Evolutionary conservation across 1,140 invertebrate species (phyloP).

Genomic region (Pseudomyrmex sp.): DNA sequence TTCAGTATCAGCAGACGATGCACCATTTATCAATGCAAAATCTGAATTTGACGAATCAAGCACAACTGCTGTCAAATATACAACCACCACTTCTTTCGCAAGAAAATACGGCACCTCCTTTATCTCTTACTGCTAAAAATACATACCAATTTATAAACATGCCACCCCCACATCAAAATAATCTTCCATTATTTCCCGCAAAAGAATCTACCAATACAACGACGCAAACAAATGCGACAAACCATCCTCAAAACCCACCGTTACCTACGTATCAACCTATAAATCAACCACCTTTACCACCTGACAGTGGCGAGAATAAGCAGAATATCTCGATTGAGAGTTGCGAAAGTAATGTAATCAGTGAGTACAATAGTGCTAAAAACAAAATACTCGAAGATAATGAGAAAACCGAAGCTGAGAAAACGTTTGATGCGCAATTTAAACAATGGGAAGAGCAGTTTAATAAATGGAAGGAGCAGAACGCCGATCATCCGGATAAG

Average conservation of each 20-base stretch:
- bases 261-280: slow-evolving; percentile 78
- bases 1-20: slow-evolving; percentile 87
- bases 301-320: slow-evolving; percentile 71
- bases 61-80: slow-evolving; percentile 78
- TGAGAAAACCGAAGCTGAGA: slow-evolving; percentile 89
- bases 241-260: slow-evolving; percentile 74
- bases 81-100: slow-evolving; percentile 82
- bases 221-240: slow-evolving; percentile 70
- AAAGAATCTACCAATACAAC: slow-evolving; percentile 67
- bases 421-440: slow-evolving; percentile 92
- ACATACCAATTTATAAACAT: slow-evolving; percentile 76
- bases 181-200: slow-evolving; percentile 80
- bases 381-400: slow-evolving; percentile 81
- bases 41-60: slow-evolving; percentile 75
- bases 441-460: slow-evolving; percentile 94
- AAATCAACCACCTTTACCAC: slow-evolving; percentile 84
- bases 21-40: slow-evolving; percentile 84
- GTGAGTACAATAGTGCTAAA: slow-evolving; percentile 76
- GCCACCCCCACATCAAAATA: slow-evolving; percentile 82
- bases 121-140: slow-evolving; percentile 77
- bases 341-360: slow-evolving; percentile 67
- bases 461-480: slow-evolving; percentile 93
- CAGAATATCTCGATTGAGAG: slow-evolving; percentile 56
- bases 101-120: slow-evolving; percentile 81
- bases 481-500: slow-evolving; percentile 94